Conservation (phyloP, 2,888 invertebrate genomes). For the Dicycla oo region DNA sequence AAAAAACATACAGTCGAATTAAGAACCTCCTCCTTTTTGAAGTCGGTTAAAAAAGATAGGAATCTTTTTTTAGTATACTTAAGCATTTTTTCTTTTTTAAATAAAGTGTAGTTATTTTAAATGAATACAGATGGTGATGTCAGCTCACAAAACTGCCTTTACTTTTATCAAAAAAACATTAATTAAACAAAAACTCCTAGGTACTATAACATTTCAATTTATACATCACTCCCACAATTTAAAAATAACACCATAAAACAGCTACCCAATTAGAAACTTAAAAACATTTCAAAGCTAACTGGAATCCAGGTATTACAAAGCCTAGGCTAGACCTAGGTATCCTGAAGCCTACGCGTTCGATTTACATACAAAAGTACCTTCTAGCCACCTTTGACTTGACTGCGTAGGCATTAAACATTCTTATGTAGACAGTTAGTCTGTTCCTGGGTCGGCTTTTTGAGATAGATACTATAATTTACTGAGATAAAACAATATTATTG, state of each 20-base stretch:
- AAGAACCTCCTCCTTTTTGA: no score
- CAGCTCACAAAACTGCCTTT: not conserved
- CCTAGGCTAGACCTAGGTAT: slow-evolving; percentile 69
- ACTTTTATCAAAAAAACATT: no score
- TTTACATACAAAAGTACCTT: slow-evolving; percentile 90
- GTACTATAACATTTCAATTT: not conserved
- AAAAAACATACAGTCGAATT: no score
- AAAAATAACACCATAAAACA: slow-evolving; percentile 1
- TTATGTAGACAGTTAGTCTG: slow-evolving; percentile 65
- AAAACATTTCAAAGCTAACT: slow-evolving; percentile 65
- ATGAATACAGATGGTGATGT: no score
- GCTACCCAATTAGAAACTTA: slow-evolving; percentile 62
- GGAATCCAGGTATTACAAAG: slow-evolving; percentile 79
- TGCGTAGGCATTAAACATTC: slow-evolving; percentile 87
- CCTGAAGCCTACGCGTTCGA: slow-evolving; percentile 84
- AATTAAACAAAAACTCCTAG: not conserved
- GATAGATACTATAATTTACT: slow-evolving; percentile 49
- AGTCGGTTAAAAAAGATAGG: not conserved
- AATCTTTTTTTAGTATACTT: not conserved
- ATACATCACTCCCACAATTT: not conserved
- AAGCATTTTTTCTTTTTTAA: no score
- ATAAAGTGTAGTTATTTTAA: no score
- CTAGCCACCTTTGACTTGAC: slow-evolving; percentile 75
- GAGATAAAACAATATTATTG: slow-evolving; percentile 56
- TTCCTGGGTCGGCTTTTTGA: slow-evolving; percentile 62